These are phyloP conservation scores for Lytechinus pictus DNA, from an alignment of 35 echinoderm and acorn worm genomes.

Conservation along the genomic window DNA sequence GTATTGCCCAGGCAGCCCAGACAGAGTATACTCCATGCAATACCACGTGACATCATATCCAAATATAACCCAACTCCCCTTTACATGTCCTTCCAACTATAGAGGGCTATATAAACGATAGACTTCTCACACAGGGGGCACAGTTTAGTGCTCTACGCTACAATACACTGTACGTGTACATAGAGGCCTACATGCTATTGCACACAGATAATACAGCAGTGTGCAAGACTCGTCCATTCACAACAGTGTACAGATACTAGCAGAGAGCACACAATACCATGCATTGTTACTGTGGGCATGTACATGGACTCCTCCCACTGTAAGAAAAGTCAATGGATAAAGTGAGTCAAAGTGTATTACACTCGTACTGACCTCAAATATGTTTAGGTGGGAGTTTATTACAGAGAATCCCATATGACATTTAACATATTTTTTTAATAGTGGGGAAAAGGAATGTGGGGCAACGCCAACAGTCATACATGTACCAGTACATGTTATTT, in stretches of 20 bases:
- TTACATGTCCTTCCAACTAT: background rate
- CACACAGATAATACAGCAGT: background rate
- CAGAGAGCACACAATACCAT: background rate
- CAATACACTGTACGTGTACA: background rate
- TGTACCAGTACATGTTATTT: background rate
- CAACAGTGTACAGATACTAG: background rate
- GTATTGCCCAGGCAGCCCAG: background rate
- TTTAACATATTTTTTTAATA: no score
- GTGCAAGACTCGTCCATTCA: background rate
- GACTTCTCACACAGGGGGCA: background rate
- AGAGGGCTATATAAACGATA: constrained; percentile 30
- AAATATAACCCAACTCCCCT: background rate
- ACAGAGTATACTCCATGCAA: background rate
- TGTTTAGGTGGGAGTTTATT: background rate
- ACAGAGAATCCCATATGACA: background rate
- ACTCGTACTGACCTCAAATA: background rate
- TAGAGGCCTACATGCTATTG: background rate
- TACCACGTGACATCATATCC: background rate
- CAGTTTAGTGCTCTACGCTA: background rate
- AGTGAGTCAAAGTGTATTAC: background rate
- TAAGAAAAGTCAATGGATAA: background rate
- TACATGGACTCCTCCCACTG: background rate
- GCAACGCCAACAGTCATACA: background rate
- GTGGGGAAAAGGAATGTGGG: background rate
- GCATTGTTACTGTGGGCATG: background rate